Evolutionary conservation across 2,797 vertebrate species (phyloP), one percentile per base, ranked within the genome.

Genomic region (Aplochiton taeniatus): DNA sequence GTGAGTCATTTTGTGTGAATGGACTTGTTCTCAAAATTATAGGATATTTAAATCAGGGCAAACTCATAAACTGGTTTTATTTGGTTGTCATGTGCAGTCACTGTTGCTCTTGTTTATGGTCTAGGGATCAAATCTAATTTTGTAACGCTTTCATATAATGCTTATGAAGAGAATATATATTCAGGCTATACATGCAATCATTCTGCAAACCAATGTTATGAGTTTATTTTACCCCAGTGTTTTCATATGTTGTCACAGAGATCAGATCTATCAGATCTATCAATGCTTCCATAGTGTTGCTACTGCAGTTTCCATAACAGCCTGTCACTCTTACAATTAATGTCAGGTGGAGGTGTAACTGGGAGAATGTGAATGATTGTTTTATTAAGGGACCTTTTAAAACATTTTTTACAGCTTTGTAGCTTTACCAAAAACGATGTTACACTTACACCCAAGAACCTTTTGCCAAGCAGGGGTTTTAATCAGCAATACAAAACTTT

Each of bases 401-500:
- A 47, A 46, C 44, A 1, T 20, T 54, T 54, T 54, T 5, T 18
- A 18, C 4, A 19, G n/a, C 11, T 9, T 46, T 59, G 31, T 31
- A 31, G 31, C 31, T 31, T 31, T 31, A 31, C 18, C 9, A 13
- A 31, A 13, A 31, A 19, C 45, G 46, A 58, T 20, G 44, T 18
- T 14, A 20, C 4, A 14, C 5, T 18, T 7, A 20, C 31, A 8
- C 46, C n/a, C 11, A 53, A 12, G 56, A 58, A 59, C 9, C 8
- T 57, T 50, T 46, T 63, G 20, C 41, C 53, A 11, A 17, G 11
- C 70, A 68, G 52, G 18, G 20, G 13, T 51, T 61, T 54, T 4
- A 20, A 31, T 31, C 31, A 31, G 31, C 31, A 3, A 6, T 31
- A 31, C 31, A 31, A 31, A 31, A 31, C 31, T 31, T 31, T 54